A percentile compares a stretch with the other conserved stretches of the same genome.
phyloP scores from a whole-genome alignment of 1,140 invertebrate genomes.

The Tyrophagus putrescentiae region DNA sequence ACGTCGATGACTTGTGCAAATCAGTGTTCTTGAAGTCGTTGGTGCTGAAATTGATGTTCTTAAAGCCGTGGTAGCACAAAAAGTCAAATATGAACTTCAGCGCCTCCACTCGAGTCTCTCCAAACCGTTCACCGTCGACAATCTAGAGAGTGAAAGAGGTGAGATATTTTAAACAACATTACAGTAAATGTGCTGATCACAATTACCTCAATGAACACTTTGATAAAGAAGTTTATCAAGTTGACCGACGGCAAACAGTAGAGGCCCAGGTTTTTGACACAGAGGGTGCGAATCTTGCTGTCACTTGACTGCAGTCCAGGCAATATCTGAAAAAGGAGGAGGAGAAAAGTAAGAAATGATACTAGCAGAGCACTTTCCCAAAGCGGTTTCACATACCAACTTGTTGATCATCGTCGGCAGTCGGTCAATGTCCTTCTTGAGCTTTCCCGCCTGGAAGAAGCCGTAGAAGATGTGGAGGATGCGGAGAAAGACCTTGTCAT shows the following conservation, averaged over 20 bases:
- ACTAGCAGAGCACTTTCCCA: neutral
- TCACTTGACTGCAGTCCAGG: neutral
- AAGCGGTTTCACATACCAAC: neutral
- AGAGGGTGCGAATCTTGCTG: neutral
- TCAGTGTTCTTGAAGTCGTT: neutral
- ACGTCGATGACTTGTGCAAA: neutral
- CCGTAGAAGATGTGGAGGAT: neutral
- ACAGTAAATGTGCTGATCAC: neutral
- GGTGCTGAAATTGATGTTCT: neutral
- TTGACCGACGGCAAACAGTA: neutral
- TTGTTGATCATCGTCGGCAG: neutral
- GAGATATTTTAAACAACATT: neutral
- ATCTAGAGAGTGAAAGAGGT: neutral
- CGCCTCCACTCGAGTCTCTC: neutral
- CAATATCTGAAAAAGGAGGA: neutral
- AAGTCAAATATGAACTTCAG: neutral
- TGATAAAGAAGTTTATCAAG: neutral
- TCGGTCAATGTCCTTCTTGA: neutral
- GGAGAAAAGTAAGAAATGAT: neutral
- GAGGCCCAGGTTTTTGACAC: neutral
- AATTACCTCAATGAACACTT: conserved; percentile 9
- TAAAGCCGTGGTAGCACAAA: conserved; percentile 1
- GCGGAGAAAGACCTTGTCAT: neutral
- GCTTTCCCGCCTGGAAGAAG: neutral
- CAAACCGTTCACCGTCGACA: neutral